Percentiles rank a stretch among this genome's conserved stretches.
Conservation (phyloP, 2,797 vertebrate genomes). For the Limnodromus scolopaceus region DNA sequence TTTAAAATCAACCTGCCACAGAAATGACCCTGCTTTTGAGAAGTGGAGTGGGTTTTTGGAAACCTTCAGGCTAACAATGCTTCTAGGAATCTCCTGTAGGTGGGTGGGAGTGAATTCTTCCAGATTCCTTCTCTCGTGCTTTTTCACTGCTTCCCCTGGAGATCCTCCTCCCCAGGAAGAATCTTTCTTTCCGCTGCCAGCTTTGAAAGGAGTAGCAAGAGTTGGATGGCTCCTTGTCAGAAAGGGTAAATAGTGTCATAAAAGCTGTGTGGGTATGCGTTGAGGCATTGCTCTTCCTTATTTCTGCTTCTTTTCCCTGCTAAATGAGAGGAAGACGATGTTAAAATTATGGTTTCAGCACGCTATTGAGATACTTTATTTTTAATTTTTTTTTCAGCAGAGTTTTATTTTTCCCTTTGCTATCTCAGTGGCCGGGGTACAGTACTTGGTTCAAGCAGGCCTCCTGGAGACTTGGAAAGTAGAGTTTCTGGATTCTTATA, state of each 20-base stretch:
- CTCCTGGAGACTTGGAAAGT: not conserved
- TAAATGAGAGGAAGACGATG: not conserved
- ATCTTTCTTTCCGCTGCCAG: conserved; percentile 18
- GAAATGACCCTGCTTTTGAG: conserved; percentile 41
- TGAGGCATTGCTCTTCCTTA: not conserved
- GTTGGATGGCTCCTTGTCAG: not conserved
- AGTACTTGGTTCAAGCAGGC: not conserved
- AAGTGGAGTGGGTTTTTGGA: conserved; percentile 10
- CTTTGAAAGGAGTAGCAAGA: not conserved
- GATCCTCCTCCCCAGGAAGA: conserved; percentile 5
- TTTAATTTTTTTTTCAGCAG: not conserved
- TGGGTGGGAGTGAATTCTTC: conserved; percentile 55
- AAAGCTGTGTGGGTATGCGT: not conserved
- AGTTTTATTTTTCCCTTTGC: not conserved
- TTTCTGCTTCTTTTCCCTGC: not conserved
- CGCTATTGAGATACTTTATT: not conserved
- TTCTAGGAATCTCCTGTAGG: conserved; percentile 51
- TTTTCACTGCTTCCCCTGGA: conserved; percentile 33
- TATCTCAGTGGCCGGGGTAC: not conserved
- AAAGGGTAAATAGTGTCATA: not conserved
- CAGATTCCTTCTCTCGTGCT: conserved; percentile 4
- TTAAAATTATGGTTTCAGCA: not conserved
- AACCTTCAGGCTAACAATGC: conserved; percentile 10
- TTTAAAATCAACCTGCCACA: conserved; percentile 60
- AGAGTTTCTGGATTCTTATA: not conserved